A percentile compares a stretch with the other conserved stretches of the same genome.
Evolutionary conservation across 2,888 invertebrate genomes (phyloP).

Genomic region (Busseola fusca): DNA sequence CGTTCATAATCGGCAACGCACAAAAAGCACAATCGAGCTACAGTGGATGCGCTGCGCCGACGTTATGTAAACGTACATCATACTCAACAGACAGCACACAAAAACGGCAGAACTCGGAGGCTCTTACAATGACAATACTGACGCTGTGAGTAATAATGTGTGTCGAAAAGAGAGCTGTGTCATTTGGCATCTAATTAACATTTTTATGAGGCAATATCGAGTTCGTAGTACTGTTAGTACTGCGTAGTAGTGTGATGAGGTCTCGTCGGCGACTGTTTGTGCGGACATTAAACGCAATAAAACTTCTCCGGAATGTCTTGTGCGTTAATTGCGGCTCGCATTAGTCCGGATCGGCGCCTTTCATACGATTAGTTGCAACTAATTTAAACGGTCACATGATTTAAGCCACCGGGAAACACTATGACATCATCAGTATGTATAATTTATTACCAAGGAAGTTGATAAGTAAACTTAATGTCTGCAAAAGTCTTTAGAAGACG

Average conservation of each 20-base stretch:
- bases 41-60: slow-evolving; percentile 35
- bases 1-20: slow-evolving; percentile 47
- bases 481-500: slow-evolving; percentile 39
- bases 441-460: slow-evolving; percentile 40
- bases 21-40: slow-evolving; percentile 41
- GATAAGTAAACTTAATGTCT: slow-evolving; percentile 46
- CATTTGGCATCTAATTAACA: slow-evolving; percentile 66
- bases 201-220: slow-evolving; percentile 66
- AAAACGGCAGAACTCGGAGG: slow-evolving; percentile 48
- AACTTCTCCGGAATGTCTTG: slow-evolving; percentile 76
- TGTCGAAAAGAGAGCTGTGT: slow-evolving; percentile 59
- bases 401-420: slow-evolving; percentile 53
- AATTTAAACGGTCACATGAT: slow-evolving; percentile 68
- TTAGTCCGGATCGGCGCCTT: slow-evolving; percentile 73
- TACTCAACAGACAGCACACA: slow-evolving; percentile 43
- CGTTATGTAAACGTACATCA: slow-evolving; percentile 49
- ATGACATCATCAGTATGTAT: slow-evolving; percentile 58
- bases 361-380: slow-evolving; percentile 70
- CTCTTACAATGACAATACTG: slow-evolving; percentile 52
- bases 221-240: slow-evolving; percentile 35
- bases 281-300: slow-evolving; percentile 77
- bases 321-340: slow-evolving; percentile 79
- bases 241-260: slow-evolving; percentile 55
- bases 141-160: slow-evolving; percentile 61
- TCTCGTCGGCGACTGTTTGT: slow-evolving; percentile 57